These are phyloP conservation scores for Passer domesticus DNA, from an alignment of 2,113 vertebrate species.

Conservation along the genomic window DNA sequence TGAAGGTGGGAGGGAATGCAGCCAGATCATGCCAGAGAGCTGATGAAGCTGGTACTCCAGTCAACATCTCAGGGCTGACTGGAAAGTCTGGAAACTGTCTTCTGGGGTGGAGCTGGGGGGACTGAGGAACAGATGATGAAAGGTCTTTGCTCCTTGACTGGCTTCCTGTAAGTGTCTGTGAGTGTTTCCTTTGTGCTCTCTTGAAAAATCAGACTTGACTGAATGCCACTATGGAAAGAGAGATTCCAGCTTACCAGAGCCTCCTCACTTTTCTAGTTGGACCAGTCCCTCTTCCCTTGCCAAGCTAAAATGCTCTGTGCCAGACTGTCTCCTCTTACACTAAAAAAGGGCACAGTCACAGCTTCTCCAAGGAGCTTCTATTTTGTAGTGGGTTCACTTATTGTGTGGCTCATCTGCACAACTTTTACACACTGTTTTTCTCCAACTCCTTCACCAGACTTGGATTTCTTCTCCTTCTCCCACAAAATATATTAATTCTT, in stretches of 20 bases:
- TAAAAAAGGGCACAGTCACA: background rate
- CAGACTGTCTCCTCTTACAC: background rate
- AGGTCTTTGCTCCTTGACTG: background rate
- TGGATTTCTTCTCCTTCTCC: background rate
- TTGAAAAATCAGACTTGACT: background rate
- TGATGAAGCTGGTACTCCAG: slow-evolving; percentile 55
- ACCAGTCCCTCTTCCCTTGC: background rate
- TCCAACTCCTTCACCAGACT: background rate
- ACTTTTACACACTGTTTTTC: background rate
- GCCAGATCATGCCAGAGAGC: slow-evolving; percentile 51
- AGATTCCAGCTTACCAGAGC: background rate
- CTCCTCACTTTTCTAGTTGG: background rate
- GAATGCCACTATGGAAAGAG: background rate
- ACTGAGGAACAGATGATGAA: slow-evolving; percentile 46
- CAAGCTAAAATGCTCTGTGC: background rate
- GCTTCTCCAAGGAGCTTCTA: background rate
- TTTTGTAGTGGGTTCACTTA: background rate
- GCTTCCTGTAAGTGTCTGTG: background rate
- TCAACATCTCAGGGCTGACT: slow-evolving; percentile 57
- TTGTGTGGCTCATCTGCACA: background rate
- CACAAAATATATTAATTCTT: background rate
- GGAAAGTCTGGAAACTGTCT: slow-evolving; percentile 63
- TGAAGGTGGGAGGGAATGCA: slow-evolving; percentile 58
- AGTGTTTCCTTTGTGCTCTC: background rate
- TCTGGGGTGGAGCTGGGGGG: slow-evolving; percentile 53